Evolutionary conservation across 1,140 invertebrate genomes (phyloP).

Genomic region (Habropoda laboriosa): DNA sequence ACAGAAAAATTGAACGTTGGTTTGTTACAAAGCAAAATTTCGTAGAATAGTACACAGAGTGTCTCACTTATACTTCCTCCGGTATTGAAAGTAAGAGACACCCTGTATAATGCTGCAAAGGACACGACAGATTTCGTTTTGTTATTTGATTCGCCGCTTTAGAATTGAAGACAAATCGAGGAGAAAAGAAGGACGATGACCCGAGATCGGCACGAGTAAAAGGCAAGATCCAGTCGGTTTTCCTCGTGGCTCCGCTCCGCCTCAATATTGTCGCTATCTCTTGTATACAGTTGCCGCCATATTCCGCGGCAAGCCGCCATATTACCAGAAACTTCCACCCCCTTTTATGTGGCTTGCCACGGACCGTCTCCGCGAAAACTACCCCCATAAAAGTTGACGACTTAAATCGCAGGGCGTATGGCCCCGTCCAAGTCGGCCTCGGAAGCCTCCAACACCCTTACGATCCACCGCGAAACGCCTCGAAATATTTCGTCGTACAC

Average conservation of each 20-base stretch:
- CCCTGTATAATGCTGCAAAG: too few species aligned
- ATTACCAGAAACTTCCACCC: constrained; percentile 75
- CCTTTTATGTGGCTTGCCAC: constrained; percentile 70
- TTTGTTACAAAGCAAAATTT: too few species aligned
- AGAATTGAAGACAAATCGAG: background rate
- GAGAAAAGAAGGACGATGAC: constrained; percentile 22
- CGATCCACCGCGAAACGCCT: constrained; percentile 60
- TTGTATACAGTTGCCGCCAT: constrained; percentile 79
- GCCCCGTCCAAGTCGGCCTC: constrained; percentile 47
- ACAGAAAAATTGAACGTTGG: too few species aligned
- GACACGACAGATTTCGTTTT: too few species aligned
- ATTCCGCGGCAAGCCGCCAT: constrained; percentile 77
- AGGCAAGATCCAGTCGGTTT: constrained; percentile 53
- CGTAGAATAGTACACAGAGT: too few species aligned
- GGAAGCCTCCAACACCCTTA: constrained; percentile 59
- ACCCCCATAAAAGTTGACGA: constrained; percentile 79
- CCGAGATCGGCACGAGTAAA: constrained; percentile 1
- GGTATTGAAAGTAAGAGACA: too few species aligned
- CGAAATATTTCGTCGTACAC: constrained; percentile 59
- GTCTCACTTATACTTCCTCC: too few species aligned
- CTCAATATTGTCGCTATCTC: constrained; percentile 80
- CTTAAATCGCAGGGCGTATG: constrained; percentile 79
- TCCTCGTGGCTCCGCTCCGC: constrained; percentile 44
- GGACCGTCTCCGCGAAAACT: constrained; percentile 76
- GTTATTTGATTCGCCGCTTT: too few species aligned